Evolutionary conservation across 2,113 vertebrate genomes (phyloP).

Genomic region (Gymnogyps californianus): DNA sequence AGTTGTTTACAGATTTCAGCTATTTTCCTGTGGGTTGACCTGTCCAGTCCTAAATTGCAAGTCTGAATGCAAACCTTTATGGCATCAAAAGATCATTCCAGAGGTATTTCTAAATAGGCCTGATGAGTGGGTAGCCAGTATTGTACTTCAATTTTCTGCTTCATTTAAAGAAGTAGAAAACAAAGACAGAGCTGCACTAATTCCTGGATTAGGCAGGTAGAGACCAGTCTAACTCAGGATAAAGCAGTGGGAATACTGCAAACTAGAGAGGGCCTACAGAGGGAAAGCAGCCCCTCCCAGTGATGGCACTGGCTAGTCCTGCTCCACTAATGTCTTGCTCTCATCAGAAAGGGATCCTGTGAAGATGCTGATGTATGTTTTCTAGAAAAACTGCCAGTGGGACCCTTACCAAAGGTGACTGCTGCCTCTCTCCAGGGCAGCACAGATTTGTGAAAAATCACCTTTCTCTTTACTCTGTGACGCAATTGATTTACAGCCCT

Average conservation of each 20-base stretch:
- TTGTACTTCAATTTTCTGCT: neutral
- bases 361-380: neutral
- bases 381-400: neutral
- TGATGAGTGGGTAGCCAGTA: neutral
- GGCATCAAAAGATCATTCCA: neutral
- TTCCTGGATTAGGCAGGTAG: neutral
- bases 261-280: neutral
- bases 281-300: neutral
- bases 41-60: neutral
- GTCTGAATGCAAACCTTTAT: neutral
- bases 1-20: constrained; percentile 2
- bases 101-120: neutral
- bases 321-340: neutral
- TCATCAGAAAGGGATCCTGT: neutral
- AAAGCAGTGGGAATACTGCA: neutral
- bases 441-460: neutral
- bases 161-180: neutral
- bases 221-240: neutral
- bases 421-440: neutral
- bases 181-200: neutral
- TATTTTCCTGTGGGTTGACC: neutral
- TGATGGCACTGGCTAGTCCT: neutral
- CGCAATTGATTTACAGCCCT: neutral
- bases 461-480: neutral
- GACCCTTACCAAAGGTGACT: neutral